Conservation (phyloP, 2,888 invertebrate species). For the Schizaphis graminum region DNA sequence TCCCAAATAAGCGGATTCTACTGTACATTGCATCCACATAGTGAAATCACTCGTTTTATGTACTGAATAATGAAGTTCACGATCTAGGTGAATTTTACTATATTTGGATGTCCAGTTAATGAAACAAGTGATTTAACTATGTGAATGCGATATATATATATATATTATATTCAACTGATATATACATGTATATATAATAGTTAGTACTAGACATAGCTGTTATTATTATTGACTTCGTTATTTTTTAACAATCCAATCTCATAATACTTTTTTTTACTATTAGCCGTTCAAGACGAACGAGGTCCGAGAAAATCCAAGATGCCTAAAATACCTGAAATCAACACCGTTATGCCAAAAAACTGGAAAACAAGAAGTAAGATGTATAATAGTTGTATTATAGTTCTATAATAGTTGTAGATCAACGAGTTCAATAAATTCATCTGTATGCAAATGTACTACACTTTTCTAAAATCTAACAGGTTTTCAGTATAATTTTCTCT, state of each 20-base stretch:
- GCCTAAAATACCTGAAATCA: slow-evolving; percentile 24
- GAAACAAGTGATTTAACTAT: too few species aligned
- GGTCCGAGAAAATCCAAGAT: slow-evolving; percentile 77
- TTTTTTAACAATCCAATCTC: not conserved
- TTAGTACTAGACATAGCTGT: not conserved
- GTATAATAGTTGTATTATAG: not conserved
- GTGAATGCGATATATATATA: not conserved
- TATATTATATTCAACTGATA: not conserved
- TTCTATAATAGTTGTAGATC: not conserved
- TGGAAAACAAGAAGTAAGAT: slow-evolving; percentile 58
- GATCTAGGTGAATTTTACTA: too few species aligned
- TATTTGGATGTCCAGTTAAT: too few species aligned
- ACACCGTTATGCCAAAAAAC: not conserved
- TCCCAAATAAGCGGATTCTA: too few species aligned
- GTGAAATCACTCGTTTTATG: too few species aligned
- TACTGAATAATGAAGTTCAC: too few species aligned
- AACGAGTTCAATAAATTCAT: not conserved
- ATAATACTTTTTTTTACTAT: not conserved
- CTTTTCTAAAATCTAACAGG: not conserved
- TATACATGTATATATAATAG: too few species aligned
- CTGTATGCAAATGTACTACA: not conserved
- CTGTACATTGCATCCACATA: too few species aligned
- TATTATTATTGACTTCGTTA: not conserved
- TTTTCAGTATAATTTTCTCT: not conserved
- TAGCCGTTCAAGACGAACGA: slow-evolving; percentile 87